These are phyloP conservation scores for rat (Rattus norvegicus) DNA, from an alignment of 2,113 vertebrate species.

Conservation along the genomic window GRCr8 NC_086021.1:27850501-27851000, in stretches of 20 bases:
- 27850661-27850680: neutral
- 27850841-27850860: neutral
- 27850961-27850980: neutral
- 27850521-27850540: conserved; percentile 79
- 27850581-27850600: conserved; percentile 70
- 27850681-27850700: conserved; percentile 41
- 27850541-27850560: conserved; percentile 81
- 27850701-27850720: neutral
- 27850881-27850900: neutral
- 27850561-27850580: conserved; percentile 76
- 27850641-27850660: conserved; percentile 7
- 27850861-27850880: neutral
- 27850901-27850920: neutral
- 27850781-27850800: neutral
- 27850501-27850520: conserved; percentile 79
- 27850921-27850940: neutral
- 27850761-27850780: neutral
- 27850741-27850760: neutral
- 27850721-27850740: conserved; percentile 28
- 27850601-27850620: conserved; percentile 66
- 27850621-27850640: conserved; percentile 63
- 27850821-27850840: conserved; percentile 22
- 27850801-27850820: neutral
- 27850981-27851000: neutral
- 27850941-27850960: neutral